Percentiles rank a stretch among this genome's conserved stretches.
Conservation (phyloP, 1,140 invertebrate genomes). For the Drosophila willistoni region DNA sequence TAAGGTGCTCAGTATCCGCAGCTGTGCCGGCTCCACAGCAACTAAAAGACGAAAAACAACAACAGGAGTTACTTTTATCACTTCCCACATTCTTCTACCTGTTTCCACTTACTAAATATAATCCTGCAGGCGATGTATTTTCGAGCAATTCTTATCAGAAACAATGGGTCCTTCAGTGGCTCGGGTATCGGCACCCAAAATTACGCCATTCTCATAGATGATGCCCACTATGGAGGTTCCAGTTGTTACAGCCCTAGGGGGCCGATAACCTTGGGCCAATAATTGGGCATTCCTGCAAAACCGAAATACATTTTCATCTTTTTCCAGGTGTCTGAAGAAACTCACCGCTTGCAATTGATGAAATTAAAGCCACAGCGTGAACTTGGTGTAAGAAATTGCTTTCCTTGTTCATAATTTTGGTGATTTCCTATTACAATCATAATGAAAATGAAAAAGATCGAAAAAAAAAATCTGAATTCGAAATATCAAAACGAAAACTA, state of each 20-base stretch:
- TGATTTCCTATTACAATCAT: not conserved
- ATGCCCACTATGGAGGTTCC: constrained; percentile 99
- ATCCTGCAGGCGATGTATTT: constrained; percentile 96
- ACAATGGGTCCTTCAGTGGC: constrained; percentile 97
- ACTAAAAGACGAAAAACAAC: constrained; percentile 74
- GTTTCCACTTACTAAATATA: constrained; percentile 94
- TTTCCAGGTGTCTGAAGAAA: not conserved
- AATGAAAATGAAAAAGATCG: not conserved
- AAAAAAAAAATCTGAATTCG: not conserved
- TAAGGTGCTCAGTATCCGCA: constrained; percentile 97
- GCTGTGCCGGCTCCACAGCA: constrained; percentile 98
- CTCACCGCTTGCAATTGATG: constrained; percentile 92
- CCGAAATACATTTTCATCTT: not conserved
- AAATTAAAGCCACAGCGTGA: constrained; percentile 88
- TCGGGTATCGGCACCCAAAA: constrained; percentile 98
- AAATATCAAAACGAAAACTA: no score
- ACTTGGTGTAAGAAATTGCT: not conserved
- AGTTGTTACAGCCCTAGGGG: constrained; percentile 95
- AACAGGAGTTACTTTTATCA: not conserved
- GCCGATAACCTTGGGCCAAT: constrained; percentile 89
- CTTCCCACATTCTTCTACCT: not conserved
- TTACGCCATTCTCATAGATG: constrained; percentile 96
- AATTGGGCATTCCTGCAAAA: constrained; percentile 92
- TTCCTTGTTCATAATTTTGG: not conserved
- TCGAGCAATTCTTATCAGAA: constrained; percentile 97